A percentile compares a stretch with the other conserved stretches of the same genome.
Conservation (phyloP, 2,113 vertebrate genomes). For the Dendropsophus ebraccatus region DNA sequence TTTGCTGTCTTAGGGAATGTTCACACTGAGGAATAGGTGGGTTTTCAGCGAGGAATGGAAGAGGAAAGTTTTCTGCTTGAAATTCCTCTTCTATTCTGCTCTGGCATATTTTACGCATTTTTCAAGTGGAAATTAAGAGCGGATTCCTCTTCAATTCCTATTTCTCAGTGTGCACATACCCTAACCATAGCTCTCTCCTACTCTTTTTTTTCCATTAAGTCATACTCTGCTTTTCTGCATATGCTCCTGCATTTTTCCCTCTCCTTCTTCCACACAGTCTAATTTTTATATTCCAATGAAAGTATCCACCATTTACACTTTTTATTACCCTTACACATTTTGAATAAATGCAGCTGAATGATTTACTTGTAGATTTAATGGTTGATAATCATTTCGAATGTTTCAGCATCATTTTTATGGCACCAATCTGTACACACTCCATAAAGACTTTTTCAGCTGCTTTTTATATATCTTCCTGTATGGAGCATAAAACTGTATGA, state of each 20-base stretch:
- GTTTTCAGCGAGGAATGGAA: no score
- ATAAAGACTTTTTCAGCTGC: conserved; percentile 22
- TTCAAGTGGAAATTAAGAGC: no score
- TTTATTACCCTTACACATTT: conserved; percentile 1
- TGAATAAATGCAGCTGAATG: conserved; percentile 12
- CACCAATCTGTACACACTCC: conserved; percentile 21
- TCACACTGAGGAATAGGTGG: no score
- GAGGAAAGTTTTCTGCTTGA: no score
- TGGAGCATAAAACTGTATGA: neutral
- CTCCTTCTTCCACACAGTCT: neutral
- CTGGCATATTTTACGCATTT: no score
- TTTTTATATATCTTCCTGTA: conserved; percentile 12
- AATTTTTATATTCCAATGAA: neutral
- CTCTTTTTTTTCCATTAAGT: neutral
- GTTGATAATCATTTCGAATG: conserved; percentile 24
- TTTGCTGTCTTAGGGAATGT: no score
- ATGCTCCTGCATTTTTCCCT: neutral
- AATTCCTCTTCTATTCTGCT: no score
- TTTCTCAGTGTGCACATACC: no score
- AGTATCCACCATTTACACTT: neutral
- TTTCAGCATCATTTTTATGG: conserved; percentile 15
- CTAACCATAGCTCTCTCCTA: neutral
- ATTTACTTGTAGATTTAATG: conserved; percentile 34
- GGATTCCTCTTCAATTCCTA: no score
- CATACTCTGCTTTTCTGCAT: neutral